A percentile compares a stretch with the other conserved stretches of the same genome.
phyloP scores from a whole-genome alignment of 2,797 vertebrate species.

The Pseudochromis fuscus region DNA sequence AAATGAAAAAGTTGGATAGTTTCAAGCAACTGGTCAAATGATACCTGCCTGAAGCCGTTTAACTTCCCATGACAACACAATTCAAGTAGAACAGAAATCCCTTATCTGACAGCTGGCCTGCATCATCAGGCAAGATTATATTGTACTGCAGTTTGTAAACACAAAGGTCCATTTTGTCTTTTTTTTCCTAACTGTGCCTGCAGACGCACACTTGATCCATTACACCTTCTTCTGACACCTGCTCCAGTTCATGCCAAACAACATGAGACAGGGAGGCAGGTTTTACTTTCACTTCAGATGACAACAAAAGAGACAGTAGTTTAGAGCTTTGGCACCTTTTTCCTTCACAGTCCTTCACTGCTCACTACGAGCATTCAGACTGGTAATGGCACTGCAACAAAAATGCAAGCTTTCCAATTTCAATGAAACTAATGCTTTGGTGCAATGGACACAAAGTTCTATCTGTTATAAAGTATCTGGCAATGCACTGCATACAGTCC shows the following conservation, averaged over 20 bases:
- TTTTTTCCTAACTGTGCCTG: background rate
- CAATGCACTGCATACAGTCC: background rate
- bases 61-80: background rate
- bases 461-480: too few relatives aligned
- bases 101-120: conserved; percentile 1
- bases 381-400: background rate
- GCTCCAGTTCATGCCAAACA: conserved; percentile 3
- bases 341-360: background rate
- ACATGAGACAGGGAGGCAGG: background rate
- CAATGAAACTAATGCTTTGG: background rate
- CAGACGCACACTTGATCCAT: background rate
- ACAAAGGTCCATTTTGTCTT: background rate
- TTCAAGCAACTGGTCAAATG: conserved; percentile 12
- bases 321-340: background rate
- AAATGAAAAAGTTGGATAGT: conserved; percentile 11
- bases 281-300: conserved; percentile 5
- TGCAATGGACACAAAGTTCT: too few relatives aligned
- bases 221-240: conserved; percentile 4
- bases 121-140: background rate
- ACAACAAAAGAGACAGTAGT: background rate
- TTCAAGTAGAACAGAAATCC: background rate
- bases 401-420: conserved; percentile 5
- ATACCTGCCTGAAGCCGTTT: conserved; percentile 2
- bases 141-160: background rate
- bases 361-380: conserved; percentile 6